Conservation (phyloP, 2,797 vertebrate genomes). For the Ptychadena robeensis region DNA sequence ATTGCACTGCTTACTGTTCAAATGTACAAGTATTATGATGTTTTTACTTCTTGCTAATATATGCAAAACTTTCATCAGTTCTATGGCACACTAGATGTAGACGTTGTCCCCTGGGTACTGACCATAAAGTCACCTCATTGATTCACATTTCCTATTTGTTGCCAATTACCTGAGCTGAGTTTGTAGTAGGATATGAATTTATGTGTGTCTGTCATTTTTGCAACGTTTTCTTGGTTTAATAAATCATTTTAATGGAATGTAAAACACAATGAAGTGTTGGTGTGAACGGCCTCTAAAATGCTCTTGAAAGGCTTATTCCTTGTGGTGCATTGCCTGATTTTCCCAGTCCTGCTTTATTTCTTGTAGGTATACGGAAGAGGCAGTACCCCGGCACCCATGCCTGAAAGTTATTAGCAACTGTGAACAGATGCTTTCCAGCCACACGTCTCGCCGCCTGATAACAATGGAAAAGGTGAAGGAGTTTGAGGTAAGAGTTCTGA, state of each 20-base stretch:
- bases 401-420: conserved; percentile 93
- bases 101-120: background rate
- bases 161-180: background rate
- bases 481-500: conserved; percentile 83
- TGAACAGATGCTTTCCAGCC: conserved; percentile 94
- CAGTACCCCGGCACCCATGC: conserved; percentile 89
- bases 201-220: background rate
- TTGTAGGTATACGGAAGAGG: conserved; percentile 90
- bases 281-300: background rate
- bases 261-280: background rate
- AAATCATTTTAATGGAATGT: background rate
- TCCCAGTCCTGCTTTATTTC: conserved; percentile 64
- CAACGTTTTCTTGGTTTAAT: background rate
- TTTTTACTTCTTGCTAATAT: background rate
- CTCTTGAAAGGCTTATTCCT: background rate
- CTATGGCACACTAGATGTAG: background rate
- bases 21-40: background rate
- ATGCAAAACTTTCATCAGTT: background rate
- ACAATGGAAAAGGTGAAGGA: conserved; percentile 97
- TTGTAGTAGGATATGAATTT: too few species aligned
- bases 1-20: background rate
- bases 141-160: background rate
- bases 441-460: conserved; percentile 92
- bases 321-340: conserved; percentile 36
- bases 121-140: background rate